These are phyloP conservation scores for Furcula furcula DNA, from an alignment of 2,888 invertebrate genomes.

Conservation along the genomic window DNA sequence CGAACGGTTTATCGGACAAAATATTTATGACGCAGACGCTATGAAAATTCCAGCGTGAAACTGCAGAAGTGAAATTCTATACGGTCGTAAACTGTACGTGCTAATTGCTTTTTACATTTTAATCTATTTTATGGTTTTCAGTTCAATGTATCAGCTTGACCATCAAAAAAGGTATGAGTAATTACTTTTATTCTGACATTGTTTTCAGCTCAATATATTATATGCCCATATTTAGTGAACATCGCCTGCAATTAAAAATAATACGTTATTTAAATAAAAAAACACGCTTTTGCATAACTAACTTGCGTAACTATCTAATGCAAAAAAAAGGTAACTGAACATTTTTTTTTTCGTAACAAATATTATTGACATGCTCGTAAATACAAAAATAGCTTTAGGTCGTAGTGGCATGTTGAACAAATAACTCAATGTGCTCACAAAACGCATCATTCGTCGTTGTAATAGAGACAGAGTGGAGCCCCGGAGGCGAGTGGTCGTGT, in stretches of 20 bases:
- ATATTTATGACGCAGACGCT: slow-evolving; percentile 77
- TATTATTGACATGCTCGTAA: background rate
- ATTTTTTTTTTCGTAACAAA: no score
- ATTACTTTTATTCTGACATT: no score
- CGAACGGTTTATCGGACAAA: slow-evolving; percentile 82
- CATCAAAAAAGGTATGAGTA: no score
- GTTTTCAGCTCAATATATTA: no score
- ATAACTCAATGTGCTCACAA: slow-evolving; percentile 35
- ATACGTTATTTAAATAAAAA: no score
- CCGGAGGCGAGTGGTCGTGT: slow-evolving; percentile 39
- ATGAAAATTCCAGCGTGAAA: slow-evolving; percentile 72
- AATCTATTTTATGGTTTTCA: no score
- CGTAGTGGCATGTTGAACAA: slow-evolving; percentile 30
- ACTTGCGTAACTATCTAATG: no score
- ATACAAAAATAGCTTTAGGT: slow-evolving; percentile 14
- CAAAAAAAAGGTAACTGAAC: no score
- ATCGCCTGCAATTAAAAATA: no score
- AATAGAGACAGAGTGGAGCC: slow-evolving; percentile 50
- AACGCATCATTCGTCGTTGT: slow-evolving; percentile 34
- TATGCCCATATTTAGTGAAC: no score
- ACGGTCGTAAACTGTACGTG: slow-evolving; percentile 43
- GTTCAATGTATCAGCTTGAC: no score
- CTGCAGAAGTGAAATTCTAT: slow-evolving; percentile 57
- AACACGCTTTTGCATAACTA: no score
- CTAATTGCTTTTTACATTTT: slow-evolving; percentile 28